These are phyloP conservation scores for Eutrigla gurnardus DNA, from an alignment of 2,797 vertebrate species.

Conservation along the genomic window DNA sequence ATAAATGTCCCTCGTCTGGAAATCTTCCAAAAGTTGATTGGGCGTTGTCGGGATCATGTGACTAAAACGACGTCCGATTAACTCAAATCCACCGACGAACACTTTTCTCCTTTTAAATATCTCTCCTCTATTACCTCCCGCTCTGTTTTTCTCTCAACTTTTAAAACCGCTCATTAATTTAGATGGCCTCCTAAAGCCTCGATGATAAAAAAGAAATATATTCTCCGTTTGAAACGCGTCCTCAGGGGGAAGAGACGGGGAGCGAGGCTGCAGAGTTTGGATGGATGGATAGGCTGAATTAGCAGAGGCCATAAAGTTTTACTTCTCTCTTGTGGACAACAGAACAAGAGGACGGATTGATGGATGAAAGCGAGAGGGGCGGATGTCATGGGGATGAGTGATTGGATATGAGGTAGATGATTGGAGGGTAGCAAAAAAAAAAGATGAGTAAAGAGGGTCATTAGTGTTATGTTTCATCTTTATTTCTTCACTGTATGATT, in stretches of 20 bases:
- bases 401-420: conserved; percentile 14
- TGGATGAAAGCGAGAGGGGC: conserved; percentile 21
- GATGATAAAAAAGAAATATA: conserved; percentile 58
- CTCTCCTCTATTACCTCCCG: conserved; percentile 24
- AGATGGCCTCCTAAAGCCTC: conserved; percentile 65
- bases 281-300: conserved; percentile 30
- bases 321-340: conserved; percentile 33
- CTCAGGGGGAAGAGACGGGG: conserved; percentile 42
- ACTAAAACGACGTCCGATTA: no score
- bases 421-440: not conserved
- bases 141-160: conserved; percentile 55
- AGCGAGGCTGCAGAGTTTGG: conserved; percentile 13
- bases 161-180: conserved; percentile 67
- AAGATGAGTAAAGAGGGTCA: not conserved
- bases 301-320: conserved; percentile 51
- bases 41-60: no score
- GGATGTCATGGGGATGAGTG: conserved; percentile 9
- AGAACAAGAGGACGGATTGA: conserved; percentile 20
- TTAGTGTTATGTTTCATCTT: conserved; percentile 13
- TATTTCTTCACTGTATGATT: not conserved
- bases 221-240: conserved; percentile 43
- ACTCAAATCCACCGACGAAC: not conserved
- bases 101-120: conserved; percentile 36
- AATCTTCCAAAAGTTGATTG: no score
- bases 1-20: no score